Conservation (phyloP, 1,140 invertebrate species). For the Atta texana region DNA sequence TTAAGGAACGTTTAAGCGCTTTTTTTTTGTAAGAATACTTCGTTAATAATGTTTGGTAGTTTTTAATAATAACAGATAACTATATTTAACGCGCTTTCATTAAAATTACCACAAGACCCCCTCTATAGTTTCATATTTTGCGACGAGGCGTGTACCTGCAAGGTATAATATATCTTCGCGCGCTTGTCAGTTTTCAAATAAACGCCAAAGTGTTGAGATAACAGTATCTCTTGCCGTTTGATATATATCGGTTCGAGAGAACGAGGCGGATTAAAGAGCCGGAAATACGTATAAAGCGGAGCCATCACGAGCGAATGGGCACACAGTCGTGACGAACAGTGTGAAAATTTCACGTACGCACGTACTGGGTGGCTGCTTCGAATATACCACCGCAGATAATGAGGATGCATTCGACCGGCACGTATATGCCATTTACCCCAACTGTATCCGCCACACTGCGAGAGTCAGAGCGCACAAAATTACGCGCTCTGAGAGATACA, state of each 20-base stretch:
- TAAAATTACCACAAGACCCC: conserved; percentile 2
- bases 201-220: conserved; percentile 38
- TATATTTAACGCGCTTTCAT: not conserved
- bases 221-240: conserved; percentile 18
- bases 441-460: conserved; percentile 53
- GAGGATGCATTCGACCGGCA: conserved; percentile 72
- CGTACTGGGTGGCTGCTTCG: conserved; percentile 62
- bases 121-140: not conserved
- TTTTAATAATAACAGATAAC: conserved; percentile 32
- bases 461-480: conserved; percentile 38
- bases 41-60: conserved; percentile 12
- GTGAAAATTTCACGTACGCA: conserved; percentile 75
- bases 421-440: conserved; percentile 62
- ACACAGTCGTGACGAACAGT: conserved; percentile 29
- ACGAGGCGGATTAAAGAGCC: conserved; percentile 55
- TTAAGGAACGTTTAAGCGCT: conserved; percentile 26
- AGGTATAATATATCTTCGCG: not conserved
- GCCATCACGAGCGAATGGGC: conserved; percentile 52
- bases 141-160: not conserved
- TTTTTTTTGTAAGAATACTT: conserved; percentile 3
- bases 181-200: conserved; percentile 23
- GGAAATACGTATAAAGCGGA: conserved; percentile 39
- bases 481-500: conserved; percentile 25
- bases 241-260: conserved; percentile 25
- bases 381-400: conserved; percentile 70